Evolutionary conservation across 1,140 invertebrate genomes (phyloP), one percentile per base, ranked within the genome.

Genomic region (Maniola jurtina): DNA sequence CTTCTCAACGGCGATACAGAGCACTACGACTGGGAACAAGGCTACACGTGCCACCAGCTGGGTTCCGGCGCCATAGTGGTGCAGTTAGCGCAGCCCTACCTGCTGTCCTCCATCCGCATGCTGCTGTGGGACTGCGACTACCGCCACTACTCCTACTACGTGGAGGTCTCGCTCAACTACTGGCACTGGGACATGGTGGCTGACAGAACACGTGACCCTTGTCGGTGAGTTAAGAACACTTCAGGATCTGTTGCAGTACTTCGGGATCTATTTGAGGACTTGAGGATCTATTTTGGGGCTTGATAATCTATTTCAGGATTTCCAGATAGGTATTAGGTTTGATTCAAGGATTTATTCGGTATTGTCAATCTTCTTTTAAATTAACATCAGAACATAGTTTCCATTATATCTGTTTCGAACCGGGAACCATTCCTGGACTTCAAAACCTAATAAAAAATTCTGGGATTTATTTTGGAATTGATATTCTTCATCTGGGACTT

Each of bases 51-150:
- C 89, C 99, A 99, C 93, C 98, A 99, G 91, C 92, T 99, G 45
- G 98, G 98, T 70, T 98, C 96, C 78, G 98, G 98, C 36, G 94
- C 95, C 68, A 99, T 99, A 81, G 93, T 98, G 68, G 95, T 99
- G 63, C 98, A 99, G 91, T 93, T 99, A 66, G 97, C 97, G 15
- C 99, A 99, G 91, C 98, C 99, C 1, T 99, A 98, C 88, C 93
- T 98, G 69, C 94, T 99, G 60, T 94, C 95, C 55, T 98, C 97
- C 7, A 95, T 99, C 93, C 94, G 97, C 77, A 92, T 99, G 77
- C 89, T 99, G 50, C 92, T 99, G 58, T 99, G 99, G 99, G 98
- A 99, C 92, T 99, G 97, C 91, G 99, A 99, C 92, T 96, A 99
- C 84, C 93, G 99, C 45, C 96, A 94, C 71, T 99, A 99, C 90